Percentiles rank a stretch among this genome's conserved stretches.
Evolutionary conservation across 2,888 invertebrate species (phyloP).

Genomic region (Ophioninae sp.): DNA sequence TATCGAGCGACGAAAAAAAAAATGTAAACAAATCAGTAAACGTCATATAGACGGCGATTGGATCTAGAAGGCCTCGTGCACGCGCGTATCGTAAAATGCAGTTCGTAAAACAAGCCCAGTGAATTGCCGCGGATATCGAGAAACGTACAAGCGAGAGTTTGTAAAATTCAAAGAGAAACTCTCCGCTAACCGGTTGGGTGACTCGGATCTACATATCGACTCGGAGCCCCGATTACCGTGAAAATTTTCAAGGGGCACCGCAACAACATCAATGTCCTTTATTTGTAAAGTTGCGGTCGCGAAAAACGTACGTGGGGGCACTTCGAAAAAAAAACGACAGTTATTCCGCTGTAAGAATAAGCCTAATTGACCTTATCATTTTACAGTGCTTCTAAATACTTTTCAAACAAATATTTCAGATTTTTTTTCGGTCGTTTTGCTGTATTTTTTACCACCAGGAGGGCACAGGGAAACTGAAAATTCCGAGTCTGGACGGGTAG

Average conservation of each 20-base stretch:
- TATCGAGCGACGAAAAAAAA: not conserved
- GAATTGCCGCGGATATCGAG: constrained; percentile 38
- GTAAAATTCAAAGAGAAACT: constrained; percentile 52
- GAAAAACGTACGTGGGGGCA: too few species aligned
- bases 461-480: too few species aligned
- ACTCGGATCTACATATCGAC: constrained; percentile 55
- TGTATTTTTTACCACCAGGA: too few species aligned
- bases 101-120: constrained; percentile 31
- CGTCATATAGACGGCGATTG: not conserved
- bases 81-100: constrained; percentile 21
- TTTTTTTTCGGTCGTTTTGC: too few species aligned
- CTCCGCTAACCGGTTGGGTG: constrained; percentile 43
- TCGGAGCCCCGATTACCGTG: constrained; percentile 41
- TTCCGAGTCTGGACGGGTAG: too few species aligned
- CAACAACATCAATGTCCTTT: constrained; percentile 6
- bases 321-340: constrained; percentile 11
- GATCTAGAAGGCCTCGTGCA: constrained; percentile 6
- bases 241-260: constrained; percentile 49
- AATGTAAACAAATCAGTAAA: not conserved
- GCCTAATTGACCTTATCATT: too few species aligned
- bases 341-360: not conserved
- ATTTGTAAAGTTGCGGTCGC: not conserved
- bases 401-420: too few species aligned
- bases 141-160: constrained; percentile 42
- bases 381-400: too few species aligned